Evolutionary conservation across 1,140 invertebrate species (phyloP).

Genomic region (Parapsyche elsis): DNA sequence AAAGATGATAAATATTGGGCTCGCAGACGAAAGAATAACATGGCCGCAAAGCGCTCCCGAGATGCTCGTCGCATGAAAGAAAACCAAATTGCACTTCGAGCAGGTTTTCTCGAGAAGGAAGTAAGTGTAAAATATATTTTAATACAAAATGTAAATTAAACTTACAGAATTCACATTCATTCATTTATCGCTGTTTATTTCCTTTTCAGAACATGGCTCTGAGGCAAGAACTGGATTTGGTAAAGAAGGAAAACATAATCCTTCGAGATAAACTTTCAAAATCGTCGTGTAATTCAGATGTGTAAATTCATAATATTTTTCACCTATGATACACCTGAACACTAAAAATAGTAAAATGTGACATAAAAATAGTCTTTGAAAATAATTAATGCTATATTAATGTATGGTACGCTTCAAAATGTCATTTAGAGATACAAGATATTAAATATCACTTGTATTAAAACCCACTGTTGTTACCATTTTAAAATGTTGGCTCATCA

Average conservation of each 20-base stretch:
- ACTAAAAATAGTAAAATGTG: slow-evolving; percentile 39
- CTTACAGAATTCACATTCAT: neutral
- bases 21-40: slow-evolving; percentile 95
- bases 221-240: slow-evolving; percentile 85
- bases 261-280: slow-evolving; percentile 87
- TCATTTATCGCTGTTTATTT: neutral
- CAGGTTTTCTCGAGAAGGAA: slow-evolving; percentile 95
- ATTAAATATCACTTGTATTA: slow-evolving; percentile 19
- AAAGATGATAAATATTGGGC: slow-evolving; percentile 99
- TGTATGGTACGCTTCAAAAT: slow-evolving; percentile 34
- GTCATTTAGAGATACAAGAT: slow-evolving; percentile 36
- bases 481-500: slow-evolving; percentile 25
- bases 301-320: slow-evolving; percentile 67
- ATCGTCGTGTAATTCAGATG: slow-evolving; percentile 77
- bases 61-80: slow-evolving; percentile 97
- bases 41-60: slow-evolving; percentile 95
- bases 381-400: slow-evolving; percentile 30
- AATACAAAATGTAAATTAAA: neutral
- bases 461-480: slow-evolving; percentile 21
- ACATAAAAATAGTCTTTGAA: slow-evolving; percentile 32
- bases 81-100: slow-evolving; percentile 96
- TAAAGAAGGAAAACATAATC: slow-evolving; percentile 91
- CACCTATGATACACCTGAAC: slow-evolving; percentile 36
- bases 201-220: slow-evolving; percentile 81
- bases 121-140: slow-evolving; percentile 63